Base-by-base conservation (phyloP, 1,140 invertebrate species). In the Phthorimaea operculella region DNA sequence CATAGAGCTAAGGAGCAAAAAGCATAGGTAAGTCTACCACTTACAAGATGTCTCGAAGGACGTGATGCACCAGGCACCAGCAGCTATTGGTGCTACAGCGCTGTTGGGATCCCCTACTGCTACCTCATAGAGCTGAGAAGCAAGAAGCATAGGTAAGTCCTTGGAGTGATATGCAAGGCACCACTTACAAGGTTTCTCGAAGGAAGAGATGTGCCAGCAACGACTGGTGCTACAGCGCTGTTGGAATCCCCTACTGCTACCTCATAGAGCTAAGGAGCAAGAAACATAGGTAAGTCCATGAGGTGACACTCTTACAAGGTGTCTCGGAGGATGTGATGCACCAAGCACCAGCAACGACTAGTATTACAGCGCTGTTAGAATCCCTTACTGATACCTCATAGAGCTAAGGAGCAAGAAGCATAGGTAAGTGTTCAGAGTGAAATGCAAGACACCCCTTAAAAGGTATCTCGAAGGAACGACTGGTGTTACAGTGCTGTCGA, bases 181-280 rank as follows among this genome's bases (percentile, higher is more conserved):
- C 74, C n/a, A 77, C 57, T 14, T 84, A 84, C 57, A 82, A 81
- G 59, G 81, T 82, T 5, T 79, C 50, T 82, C 79, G 18, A 75
- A 67, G 50, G 81, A 83, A 73, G 57, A 82, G 0, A 78, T 91
- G 92, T 10, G 89, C 89, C 10, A 91, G 90, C 60, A n/a, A 73
- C 21, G 92, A 93, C 66, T 93, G 91, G 90, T 89, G 87, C 6
- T 90, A 91, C 75, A 90, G 85, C 0, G 83, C 76, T 4, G 86
- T 83, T 0, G 87, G 87, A 12, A 88, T 91, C 4, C 88, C 89
- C 15, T 90, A 93, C 60, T 84, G 89, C 0, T 95, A 89, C 60
- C 89, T 91, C 54, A 78, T 93, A 16, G 93, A 94, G 72, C 80
- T 94, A n/a, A 83, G 92, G 3, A 90, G 90, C 11, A 82, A 82